Percentiles rank a stretch among this genome's conserved stretches.
phyloP scores from a whole-genome alignment of 2,113 vertebrate genomes.

The Clinocottus analis region DNA sequence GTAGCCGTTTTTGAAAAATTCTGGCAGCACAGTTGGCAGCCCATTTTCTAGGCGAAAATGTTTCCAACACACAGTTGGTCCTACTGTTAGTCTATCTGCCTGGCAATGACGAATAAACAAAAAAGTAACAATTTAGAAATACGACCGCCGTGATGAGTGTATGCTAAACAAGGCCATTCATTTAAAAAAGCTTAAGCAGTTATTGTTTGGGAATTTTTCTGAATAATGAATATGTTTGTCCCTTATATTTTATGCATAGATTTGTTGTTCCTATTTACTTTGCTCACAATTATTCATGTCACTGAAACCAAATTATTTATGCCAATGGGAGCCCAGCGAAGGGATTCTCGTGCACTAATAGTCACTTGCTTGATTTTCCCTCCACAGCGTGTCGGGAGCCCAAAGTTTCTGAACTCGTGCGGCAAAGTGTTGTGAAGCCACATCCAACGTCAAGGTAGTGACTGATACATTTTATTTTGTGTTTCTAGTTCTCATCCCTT shows the following conservation, averaged over 20 bases:
- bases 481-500: neutral
- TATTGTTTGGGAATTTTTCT: neutral
- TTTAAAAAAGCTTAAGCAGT: neutral
- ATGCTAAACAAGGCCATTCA: neutral
- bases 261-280: neutral
- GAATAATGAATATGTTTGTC: neutral
- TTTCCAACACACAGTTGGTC: neutral
- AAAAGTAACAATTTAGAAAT: neutral
- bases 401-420: slow-evolving; percentile 91
- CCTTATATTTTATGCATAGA: neutral
- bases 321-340: neutral
- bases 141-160: neutral
- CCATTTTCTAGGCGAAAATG: neutral
- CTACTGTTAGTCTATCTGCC: neutral
- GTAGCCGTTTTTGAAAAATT: slow-evolving; percentile 49
- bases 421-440: slow-evolving; percentile 86
- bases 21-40: neutral
- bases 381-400: slow-evolving; percentile 89
- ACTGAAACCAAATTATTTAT: neutral
- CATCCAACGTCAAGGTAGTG: slow-evolving; percentile 85
- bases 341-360: neutral
- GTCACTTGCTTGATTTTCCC: slow-evolving; percentile 7
- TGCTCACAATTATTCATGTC: neutral
- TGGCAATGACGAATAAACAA: neutral
- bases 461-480: too few relatives aligned